Base-by-base conservation (phyloP, 2,888 invertebrate species). In the Eudasyphora cyanicolor region DNA sequence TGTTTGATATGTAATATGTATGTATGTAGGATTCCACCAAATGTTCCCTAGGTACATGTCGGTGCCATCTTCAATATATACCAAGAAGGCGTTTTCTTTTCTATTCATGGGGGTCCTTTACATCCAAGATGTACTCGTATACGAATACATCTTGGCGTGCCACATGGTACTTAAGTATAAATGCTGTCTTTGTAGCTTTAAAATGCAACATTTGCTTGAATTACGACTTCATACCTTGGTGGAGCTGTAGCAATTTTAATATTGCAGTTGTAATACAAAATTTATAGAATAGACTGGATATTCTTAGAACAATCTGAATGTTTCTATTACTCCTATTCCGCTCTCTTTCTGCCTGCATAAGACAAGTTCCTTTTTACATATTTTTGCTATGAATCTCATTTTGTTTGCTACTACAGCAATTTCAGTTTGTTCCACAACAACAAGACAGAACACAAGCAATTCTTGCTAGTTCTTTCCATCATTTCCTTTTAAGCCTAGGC, bases 161-260 rank as follows among this genome's bases (percentile, higher is more conserved):
- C 69, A 29, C 19, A n/a, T 27, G 7, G 29, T 49, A 67, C 27
- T 69, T 29, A 2, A 29, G 5, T 12, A 3, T 6, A 24, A 24
- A 21, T 27, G 4, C 14, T 27, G 27, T 24, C 57, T 24, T 24
- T 57, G 24, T 45, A 67, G 14, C 42, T 42, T 12, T 17, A n/a
- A 67, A 67, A 67, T 67, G 67, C 67, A 67, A 67, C 42, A n/a
- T n/a, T 67, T 67, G 38, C 24, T 67, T 67, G 38, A 67, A 42
- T 67, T 42, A 67, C 67, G 38, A 38, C 29, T 64, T 21, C 10
- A 51, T 3, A 5, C 17, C 51, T 51, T n/a, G 12, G 19, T 54
- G 49, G 54, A 14, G 3, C 38, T 38, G 8, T 8, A 8, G 38
- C 10, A 14, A 3, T 38, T 12, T 8, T 19, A 17, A 5, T 49